Conservation (phyloP, 1,140 invertebrate genomes). For the Drosophila lacertosa region DNA sequence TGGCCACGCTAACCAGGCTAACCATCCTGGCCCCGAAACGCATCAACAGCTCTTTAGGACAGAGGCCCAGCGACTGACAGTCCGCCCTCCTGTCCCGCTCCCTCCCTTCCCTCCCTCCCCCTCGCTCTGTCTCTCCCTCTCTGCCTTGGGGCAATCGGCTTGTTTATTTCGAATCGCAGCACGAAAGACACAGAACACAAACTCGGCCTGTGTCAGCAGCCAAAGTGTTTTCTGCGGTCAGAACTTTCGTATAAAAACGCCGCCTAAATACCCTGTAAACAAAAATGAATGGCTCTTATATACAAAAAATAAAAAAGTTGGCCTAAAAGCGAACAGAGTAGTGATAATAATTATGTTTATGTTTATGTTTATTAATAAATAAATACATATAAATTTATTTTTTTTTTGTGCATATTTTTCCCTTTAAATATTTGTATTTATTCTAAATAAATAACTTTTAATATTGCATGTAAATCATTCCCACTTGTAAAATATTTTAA, state of each 20-base stretch:
- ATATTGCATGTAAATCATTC: no score
- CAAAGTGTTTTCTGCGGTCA: neutral
- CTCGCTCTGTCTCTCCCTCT: no score
- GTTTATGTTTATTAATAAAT: no score
- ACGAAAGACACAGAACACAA: conserved; percentile 33
- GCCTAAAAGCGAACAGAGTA: no score
- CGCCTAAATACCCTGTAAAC: conserved; percentile 2
- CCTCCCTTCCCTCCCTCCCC: neutral
- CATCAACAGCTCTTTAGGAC: conserved; percentile 73
- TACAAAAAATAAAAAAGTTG: no score
- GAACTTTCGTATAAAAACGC: neutral
- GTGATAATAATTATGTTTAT: no score
- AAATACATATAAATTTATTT: no score
- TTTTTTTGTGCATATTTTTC: no score
- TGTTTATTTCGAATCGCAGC: conserved; percentile 55
- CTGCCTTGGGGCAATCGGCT: conserved; percentile 58
- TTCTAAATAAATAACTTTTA: no score
- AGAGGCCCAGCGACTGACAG: conserved; percentile 19
- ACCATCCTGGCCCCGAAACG: conserved; percentile 23
- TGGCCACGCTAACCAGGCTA: neutral
- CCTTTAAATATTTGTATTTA: no score
- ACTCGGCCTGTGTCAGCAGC: conserved; percentile 14
- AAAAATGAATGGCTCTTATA: neutral
- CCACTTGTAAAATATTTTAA: no score
- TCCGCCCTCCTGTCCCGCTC: neutral